A percentile compares a stretch with the other conserved stretches of the same genome.
These are phyloP conservation scores for Caranx melampygus DNA, from an alignment of 2,113 vertebrate genomes.

Conservation along the genomic window DNA sequence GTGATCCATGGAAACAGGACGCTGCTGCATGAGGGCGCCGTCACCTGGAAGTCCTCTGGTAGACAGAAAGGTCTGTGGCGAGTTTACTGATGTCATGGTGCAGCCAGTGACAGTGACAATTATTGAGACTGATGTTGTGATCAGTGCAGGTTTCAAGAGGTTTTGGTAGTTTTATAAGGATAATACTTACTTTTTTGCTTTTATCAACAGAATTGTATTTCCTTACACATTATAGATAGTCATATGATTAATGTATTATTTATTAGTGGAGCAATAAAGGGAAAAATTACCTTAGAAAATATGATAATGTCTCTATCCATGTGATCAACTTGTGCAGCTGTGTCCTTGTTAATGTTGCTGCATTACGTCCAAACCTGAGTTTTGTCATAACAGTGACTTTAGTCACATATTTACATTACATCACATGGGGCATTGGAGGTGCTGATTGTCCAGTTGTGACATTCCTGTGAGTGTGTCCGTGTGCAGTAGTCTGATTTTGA, in stretches of 20 bases:
- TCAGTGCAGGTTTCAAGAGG: not conserved
- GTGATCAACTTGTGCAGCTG: no score
- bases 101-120: not conserved
- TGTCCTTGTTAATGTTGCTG: no score
- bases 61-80: slow-evolving; percentile 89
- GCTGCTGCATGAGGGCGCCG: slow-evolving; percentile 86
- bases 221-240: not conserved
- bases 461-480: no score
- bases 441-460: no score
- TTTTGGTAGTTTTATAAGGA: not conserved
- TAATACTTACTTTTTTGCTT: not conserved
- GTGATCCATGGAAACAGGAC: slow-evolving; percentile 76
- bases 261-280: not conserved
- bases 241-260: not conserved
- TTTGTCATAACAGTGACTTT: no score
- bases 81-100: not conserved
- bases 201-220: not conserved
- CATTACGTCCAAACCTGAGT: no score
- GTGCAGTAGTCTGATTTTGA: not conserved
- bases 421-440: no score
- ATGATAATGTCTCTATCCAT: no score
- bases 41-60: slow-evolving; percentile 89
- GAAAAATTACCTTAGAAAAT: not conserved
- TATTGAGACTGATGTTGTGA: not conserved
- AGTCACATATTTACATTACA: no score